These are phyloP conservation scores for Cairina moschata DNA, from an alignment of 2,113 vertebrate genomes.

Conservation along the genomic window DNA sequence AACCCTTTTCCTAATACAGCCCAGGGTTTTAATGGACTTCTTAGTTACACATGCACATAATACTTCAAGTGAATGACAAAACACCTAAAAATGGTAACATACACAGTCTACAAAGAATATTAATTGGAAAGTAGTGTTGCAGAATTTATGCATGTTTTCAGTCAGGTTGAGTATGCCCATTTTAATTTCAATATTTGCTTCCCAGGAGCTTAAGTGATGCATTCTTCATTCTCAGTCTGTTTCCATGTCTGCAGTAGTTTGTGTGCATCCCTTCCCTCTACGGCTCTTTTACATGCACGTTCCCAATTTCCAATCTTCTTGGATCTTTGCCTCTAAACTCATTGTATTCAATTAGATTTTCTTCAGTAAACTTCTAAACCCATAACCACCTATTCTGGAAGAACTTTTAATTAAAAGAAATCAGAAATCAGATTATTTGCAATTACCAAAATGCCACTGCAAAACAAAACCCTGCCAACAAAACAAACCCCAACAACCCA, in stretches of 20 bases:
- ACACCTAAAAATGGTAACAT: background rate
- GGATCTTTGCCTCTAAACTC: background rate
- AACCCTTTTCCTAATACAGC: background rate
- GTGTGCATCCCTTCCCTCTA: background rate
- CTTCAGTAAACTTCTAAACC: background rate
- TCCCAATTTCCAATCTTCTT: rapidly evolving
- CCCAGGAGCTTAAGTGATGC: background rate
- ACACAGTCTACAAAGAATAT: background rate
- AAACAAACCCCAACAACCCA: background rate
- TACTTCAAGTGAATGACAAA: background rate
- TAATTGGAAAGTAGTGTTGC: background rate
- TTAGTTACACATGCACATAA: background rate
- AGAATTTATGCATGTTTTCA: background rate
- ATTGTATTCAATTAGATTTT: background rate
- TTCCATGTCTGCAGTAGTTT: background rate
- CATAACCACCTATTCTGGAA: background rate
- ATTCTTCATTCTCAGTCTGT: background rate
- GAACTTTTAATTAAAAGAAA: background rate
- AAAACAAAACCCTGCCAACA: background rate
- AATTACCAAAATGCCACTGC: background rate
- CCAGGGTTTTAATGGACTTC: background rate
- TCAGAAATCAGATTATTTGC: background rate
- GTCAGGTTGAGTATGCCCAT: background rate
- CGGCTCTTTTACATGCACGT: background rate
- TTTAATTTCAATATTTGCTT: background rate